Conservation (phyloP, 2,113 vertebrate species). For the Tursiops truncatus region DNA sequence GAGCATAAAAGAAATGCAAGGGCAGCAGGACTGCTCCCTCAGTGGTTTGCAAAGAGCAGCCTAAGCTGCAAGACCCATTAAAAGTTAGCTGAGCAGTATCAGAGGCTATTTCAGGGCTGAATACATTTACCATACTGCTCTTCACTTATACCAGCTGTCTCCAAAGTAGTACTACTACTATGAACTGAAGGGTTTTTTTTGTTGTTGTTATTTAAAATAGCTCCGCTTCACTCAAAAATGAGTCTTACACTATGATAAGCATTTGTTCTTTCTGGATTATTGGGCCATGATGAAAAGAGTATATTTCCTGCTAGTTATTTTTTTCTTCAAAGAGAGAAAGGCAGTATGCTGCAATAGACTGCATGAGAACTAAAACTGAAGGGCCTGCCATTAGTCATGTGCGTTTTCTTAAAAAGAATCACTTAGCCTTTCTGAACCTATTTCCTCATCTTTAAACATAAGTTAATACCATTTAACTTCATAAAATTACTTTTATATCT, state of each 20-base stretch:
- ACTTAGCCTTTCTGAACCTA: background rate
- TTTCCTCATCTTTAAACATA: background rate
- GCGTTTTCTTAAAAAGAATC: background rate
- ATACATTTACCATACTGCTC: constrained; percentile 19
- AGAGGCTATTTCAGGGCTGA: constrained; percentile 60
- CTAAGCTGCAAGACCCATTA: background rate
- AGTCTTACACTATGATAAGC: background rate
- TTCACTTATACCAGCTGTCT: constrained; percentile 42
- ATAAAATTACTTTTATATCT: background rate
- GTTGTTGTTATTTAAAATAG: background rate
- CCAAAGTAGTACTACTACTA: background rate
- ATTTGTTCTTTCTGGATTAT: background rate
- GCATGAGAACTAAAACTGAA: background rate
- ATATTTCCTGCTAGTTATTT: background rate
- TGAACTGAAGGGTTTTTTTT: background rate
- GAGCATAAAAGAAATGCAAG: constrained; percentile 57
- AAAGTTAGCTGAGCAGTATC: constrained; percentile 19
- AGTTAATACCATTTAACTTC: background rate
- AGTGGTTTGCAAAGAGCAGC: constrained; percentile 36
- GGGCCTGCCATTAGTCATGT: background rate
- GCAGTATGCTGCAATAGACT: background rate
- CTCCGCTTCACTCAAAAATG: background rate
- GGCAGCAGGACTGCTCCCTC: constrained; percentile 46
- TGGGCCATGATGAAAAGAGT: background rate
- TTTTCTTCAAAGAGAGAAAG: background rate